Percentiles rank a stretch among this genome's conserved stretches.
These are phyloP conservation scores for Chitala chitala DNA, from an alignment of 2,113 vertebrate species.

Conservation along the genomic window DNA sequence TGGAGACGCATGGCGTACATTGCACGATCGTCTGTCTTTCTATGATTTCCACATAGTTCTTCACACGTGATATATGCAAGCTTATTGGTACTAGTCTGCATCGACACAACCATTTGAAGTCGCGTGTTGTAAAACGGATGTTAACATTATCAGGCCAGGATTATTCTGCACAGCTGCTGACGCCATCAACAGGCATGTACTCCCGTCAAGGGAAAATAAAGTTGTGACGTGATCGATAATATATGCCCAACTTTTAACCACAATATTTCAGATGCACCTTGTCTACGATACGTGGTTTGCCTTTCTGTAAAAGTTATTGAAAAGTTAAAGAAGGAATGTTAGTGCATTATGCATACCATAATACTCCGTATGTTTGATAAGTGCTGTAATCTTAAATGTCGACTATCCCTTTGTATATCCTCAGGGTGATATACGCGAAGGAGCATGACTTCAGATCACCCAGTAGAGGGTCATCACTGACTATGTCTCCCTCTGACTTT, in stretches of 20 bases:
- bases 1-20: not conserved
- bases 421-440: slow-evolving; percentile 81
- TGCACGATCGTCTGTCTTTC: not conserved
- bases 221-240: too few species aligned
- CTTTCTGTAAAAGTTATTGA: too few species aligned
- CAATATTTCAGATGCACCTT: too few species aligned
- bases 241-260: too few species aligned
- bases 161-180: not conserved
- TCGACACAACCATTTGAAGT: not conserved
- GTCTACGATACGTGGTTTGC: too few species aligned
- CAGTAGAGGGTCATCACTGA: slow-evolving; percentile 75
- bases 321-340: not conserved
- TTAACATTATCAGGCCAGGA: not conserved
- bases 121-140: not conserved
- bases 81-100: not conserved
- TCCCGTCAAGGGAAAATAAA: not conserved
- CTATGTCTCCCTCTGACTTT: slow-evolving; percentile 95
- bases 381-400: not conserved
- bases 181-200: not conserved
- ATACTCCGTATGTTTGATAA: slow-evolving; percentile 6
- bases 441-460: slow-evolving; percentile 85
- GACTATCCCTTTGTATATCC: not conserved
- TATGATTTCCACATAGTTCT: not conserved
- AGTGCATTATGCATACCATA: not conserved
- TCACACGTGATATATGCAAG: too few species aligned